Evolutionary conservation across 2,113 vertebrate genomes (phyloP), one percentile per base, ranked within the genome.

Genomic region (Lagopus muta): DNA sequence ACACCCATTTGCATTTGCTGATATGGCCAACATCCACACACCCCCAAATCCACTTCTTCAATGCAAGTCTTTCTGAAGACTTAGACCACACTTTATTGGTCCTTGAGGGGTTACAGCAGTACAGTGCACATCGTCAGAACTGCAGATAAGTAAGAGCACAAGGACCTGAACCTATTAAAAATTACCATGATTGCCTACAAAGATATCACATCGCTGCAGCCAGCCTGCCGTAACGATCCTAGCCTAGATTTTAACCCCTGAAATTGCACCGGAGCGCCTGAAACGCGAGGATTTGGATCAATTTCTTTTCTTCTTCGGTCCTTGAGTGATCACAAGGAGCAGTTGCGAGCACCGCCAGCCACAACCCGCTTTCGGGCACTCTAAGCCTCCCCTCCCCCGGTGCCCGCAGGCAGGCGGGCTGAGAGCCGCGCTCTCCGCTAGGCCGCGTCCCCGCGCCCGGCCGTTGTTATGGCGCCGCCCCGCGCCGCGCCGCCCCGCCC

Each of bases 391-490:
- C 38, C 36, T 36, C 34, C 38, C 38, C 38, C 38, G 38, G 43
- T 19, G 43, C 43, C 43, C 43, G 43, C 18, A 17, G 43, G 4
- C 8, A 45, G 43, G 43, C 43, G 43, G 8, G 22, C 22, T 27
- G 50, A 54, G 27, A 8, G 52, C 13, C 30, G 7, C 3, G 5
- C 34, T 12, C 25, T 17, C 12, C 48, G 6, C 38, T 89, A 43
- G 80, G 73, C 71, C 78, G 55, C 6, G 82, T 88, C 72, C 45
- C 93, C 36, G 82, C 30, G 84, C 72, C 88, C 43, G 75, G 66
- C 30, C 65, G 73, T 89, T 94, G 78, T 86, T 66, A 82, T 57
- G 88, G 66, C 50, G 34, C 86, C 40, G 76, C 57, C 79, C 86
- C 40, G 76, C 57, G 77, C 79, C 48, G 47, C 82, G 18, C 87